phyloP scores from a whole-genome alignment of 1,140 invertebrate genomes.

The Scaptomyza hsui region DNA sequence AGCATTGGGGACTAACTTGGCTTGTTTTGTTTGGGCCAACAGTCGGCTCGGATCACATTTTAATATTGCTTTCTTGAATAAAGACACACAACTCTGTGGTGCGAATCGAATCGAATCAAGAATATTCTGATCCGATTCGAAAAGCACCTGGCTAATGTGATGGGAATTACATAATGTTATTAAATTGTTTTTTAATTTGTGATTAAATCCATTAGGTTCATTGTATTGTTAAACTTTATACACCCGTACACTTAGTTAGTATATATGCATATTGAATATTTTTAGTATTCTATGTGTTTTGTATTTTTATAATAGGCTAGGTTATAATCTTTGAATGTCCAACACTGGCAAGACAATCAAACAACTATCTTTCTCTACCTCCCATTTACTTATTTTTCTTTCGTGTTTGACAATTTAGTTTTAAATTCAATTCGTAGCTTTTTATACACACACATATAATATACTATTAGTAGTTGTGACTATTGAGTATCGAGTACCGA shows the following conservation, averaged over 20 bases:
- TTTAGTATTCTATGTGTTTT: too few relatives aligned
- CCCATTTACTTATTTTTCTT: too few relatives aligned
- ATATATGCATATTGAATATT: conserved; percentile 14
- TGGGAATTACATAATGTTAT: conserved; percentile 40
- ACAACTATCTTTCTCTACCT: neutral
- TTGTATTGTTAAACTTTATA: conserved; percentile 5
- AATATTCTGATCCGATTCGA: too few relatives aligned
- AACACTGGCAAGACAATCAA: conserved; percentile 22
- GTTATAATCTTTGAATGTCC: conserved; percentile 16
- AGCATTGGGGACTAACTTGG: neutral
- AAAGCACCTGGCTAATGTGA: conserved; percentile 43
- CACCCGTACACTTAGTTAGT: conserved; percentile 2
- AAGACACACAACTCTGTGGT: conserved; percentile 42
- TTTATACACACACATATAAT: conserved; percentile 8
- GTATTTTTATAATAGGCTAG: neutral
- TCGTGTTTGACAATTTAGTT: neutral
- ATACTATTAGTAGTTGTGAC: conserved; percentile 13
- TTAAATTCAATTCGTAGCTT: conserved; percentile 16
- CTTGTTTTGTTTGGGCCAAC: conserved; percentile 4
- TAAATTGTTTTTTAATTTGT: conserved; percentile 15
- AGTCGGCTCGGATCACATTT: conserved; percentile 68
- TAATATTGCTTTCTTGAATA: conserved; percentile 77
- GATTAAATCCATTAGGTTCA: conserved; percentile 31
- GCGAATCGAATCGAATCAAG: neutral
- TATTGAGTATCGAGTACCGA: conserved; percentile 25